Evolutionary conservation across 1,140 invertebrate species (phyloP), one percentile per base, ranked within the genome.

Genomic region (Brachionus asplanchnoidis): DNA sequence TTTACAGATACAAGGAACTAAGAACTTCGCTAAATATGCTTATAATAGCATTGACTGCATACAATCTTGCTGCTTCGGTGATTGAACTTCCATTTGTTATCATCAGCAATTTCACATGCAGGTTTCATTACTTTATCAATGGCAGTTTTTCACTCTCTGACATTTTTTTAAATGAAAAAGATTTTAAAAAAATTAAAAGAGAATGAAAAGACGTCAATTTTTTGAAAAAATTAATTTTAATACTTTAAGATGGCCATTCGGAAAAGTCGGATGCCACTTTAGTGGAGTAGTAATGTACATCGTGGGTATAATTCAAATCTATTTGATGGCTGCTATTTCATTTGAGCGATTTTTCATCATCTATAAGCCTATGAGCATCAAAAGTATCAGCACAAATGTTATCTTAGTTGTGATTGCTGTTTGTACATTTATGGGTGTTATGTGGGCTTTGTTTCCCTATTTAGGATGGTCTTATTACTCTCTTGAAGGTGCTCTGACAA

Each of bases 401-500:
- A 68, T 46, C 17, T 68, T 68, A 14, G 17, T 84, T 8, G 17
- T 36, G 7, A 42, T 84, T 28, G 60, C 32, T 42, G 14, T 40
- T 26, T 68, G 60, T 17, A 28, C 44, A 50, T 68, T 46, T 32
- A n/a, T 28, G 17, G 60, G 56, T 20, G 40, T 53, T 14, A n/a
- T 42, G 14, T 84, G 60, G 60, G 40, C 60, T 4, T 11, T 68
- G 26, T 84, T 68, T 84, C 60, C 60, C 8, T 53, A 70, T 84
- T 9, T 84, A 5, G 82, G 82, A 12, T 68, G 60, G 60, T 82
- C 79, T 8, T 82, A 84, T 53, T 84, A 84, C 40, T 68, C 82
- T 53, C 42, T 84, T 36, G 82, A 84, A 50, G 82, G 82, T 53
- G 82, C 60, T 44, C 20, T 84, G 28, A 84, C 82, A 66, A 68